Evolutionary conservation across 1,140 invertebrate species (phyloP).

Genomic region (Drosophila gunungcola): DNA sequence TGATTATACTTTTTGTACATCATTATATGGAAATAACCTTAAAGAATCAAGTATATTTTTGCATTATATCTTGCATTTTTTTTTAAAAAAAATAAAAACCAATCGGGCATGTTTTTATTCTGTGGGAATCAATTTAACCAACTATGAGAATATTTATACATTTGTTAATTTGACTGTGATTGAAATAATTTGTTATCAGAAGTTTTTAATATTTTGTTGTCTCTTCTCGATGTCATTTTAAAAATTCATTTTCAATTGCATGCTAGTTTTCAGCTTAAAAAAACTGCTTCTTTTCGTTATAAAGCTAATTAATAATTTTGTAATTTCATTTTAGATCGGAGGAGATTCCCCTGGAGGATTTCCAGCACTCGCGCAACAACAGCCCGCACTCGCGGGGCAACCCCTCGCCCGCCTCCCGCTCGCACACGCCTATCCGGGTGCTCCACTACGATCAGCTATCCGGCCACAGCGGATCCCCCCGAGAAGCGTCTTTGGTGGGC

Average conservation of each 20-base stretch:
- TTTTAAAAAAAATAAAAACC: background rate
- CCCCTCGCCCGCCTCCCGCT: conserved; percentile 72
- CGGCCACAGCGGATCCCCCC: conserved; percentile 82
- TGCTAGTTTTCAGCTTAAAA: background rate
- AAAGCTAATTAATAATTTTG: background rate
- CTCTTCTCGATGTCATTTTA: background rate
- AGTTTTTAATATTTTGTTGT: too few relatives aligned
- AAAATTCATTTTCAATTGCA: background rate
- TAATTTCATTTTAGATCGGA: conserved; percentile 86
- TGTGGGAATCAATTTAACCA: background rate
- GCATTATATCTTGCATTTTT: background rate
- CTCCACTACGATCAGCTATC: conserved; percentile 85
- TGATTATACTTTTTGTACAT: background rate
- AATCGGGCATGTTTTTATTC: background rate
- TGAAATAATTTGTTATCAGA: too few relatives aligned
- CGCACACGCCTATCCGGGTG: conserved; percentile 76
- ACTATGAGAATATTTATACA: too few relatives aligned
- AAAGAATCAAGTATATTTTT: background rate
- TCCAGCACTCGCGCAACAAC: conserved; percentile 85
- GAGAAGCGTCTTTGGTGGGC: conserved; percentile 47
- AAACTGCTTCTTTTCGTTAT: background rate
- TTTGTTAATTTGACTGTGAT: too few relatives aligned
- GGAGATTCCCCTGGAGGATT: conserved; percentile 94
- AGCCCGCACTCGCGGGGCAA: conserved; percentile 74
- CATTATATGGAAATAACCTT: background rate